Conservation (phyloP, 2,113 vertebrate species). For the Anoplopoma fimbria region DNA sequence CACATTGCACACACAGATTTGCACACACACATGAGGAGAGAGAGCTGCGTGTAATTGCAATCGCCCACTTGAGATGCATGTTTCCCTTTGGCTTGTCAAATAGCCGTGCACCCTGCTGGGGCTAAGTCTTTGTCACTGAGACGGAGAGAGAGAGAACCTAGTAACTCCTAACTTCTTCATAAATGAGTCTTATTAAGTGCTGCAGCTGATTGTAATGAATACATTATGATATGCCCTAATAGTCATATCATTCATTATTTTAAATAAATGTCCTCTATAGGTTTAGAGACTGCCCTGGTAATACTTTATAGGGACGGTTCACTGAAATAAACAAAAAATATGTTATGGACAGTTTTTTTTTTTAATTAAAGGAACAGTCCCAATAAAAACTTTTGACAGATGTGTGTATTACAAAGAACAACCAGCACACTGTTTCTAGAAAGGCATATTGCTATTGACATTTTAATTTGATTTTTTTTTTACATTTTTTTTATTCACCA, state of each 20-base stretch:
- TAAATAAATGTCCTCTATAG: not conserved
- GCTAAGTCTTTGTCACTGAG: slow-evolving; percentile 57
- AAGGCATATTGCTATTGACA: not conserved
- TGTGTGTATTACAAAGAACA: not conserved
- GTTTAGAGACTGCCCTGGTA: too few species aligned
- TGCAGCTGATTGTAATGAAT: slow-evolving; percentile 15
- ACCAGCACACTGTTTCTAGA: not conserved
- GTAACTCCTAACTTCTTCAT: slow-evolving; percentile 21
- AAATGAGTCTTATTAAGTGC: slow-evolving; percentile 3
- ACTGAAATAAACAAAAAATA: not conserved
- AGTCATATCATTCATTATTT: slow-evolving; percentile 5
- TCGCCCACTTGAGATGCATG: slow-evolving; percentile 77
- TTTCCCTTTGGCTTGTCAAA: slow-evolving; percentile 76
- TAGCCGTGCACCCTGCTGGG: slow-evolving; percentile 66
- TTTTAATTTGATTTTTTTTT: not conserved
- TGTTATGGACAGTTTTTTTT: not conserved
- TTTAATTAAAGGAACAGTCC: not conserved
- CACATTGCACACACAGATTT: not conserved
- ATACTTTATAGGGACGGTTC: not conserved
- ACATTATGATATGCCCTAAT: not conserved
- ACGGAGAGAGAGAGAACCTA: slow-evolving; percentile 18
- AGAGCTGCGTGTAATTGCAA: slow-evolving; percentile 65
- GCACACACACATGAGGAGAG: not conserved
- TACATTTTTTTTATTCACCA: not conserved
- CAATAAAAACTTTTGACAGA: too few species aligned